phyloP scores from a whole-genome alignment of 1,140 invertebrate species.

The Aphelinus certus region DNA sequence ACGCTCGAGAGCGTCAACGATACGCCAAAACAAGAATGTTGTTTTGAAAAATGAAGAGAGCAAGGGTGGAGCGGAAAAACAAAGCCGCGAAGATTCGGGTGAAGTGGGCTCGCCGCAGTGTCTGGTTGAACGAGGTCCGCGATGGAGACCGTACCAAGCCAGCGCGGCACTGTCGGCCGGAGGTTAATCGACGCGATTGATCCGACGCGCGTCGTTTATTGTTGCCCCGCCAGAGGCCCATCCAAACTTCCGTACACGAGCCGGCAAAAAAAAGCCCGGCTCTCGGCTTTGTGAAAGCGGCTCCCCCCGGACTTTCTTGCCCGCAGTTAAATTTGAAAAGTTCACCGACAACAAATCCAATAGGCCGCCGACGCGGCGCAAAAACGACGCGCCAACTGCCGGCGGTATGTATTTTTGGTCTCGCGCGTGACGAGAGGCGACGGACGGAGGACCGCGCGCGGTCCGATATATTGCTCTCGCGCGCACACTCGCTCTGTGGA shows the following conservation, averaged over 20 bases:
- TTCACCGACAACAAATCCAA: conserved; percentile 48
- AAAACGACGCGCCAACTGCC: neutral
- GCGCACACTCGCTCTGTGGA: neutral
- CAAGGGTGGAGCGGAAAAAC: no score
- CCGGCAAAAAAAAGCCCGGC: neutral
- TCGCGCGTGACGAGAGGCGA: neutral
- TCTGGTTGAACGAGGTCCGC: no score
- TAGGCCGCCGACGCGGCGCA: conserved; percentile 21
- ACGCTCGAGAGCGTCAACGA: no score
- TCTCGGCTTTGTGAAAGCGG: neutral
- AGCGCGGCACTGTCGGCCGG: neutral
- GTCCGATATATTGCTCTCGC: neutral
- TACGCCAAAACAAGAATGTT: no score
- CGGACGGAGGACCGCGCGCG: conserved; percentile 16
- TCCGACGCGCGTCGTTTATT: conserved; percentile 25
- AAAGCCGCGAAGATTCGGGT: no score
- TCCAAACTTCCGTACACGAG: neutral
- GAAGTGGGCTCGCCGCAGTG: no score
- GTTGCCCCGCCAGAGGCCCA: neutral
- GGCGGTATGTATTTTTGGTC: neutral
- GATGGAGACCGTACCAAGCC: no score
- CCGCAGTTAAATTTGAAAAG: conserved; percentile 39
- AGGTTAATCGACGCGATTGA: conserved; percentile 32
- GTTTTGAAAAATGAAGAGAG: no score
- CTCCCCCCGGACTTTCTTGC: conserved; percentile 30